phyloP scores from a whole-genome alignment of 2,797 vertebrate species.

The Alauda arvensis region DNA sequence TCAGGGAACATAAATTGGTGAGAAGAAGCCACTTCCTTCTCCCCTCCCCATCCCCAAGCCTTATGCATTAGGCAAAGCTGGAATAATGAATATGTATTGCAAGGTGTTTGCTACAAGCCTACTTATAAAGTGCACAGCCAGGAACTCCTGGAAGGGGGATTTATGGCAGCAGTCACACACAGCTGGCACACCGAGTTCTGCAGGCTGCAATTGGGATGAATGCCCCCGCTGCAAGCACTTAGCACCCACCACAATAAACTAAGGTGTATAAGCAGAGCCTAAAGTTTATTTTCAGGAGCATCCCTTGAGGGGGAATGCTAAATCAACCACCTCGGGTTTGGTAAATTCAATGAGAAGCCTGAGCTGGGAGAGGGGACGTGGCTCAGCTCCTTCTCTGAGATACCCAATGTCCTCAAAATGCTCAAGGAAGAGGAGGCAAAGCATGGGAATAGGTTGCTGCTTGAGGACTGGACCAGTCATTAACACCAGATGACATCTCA shows the following conservation, averaged over 20 bases:
- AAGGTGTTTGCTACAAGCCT: constrained; percentile 48
- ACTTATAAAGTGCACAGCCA: not conserved
- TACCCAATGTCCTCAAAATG: not conserved
- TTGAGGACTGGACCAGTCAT: not conserved
- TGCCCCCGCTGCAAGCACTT: not conserved
- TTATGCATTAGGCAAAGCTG: constrained; percentile 15
- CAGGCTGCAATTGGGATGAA: not conserved
- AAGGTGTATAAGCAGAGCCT: not conserved
- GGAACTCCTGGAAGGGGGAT: constrained; percentile 25
- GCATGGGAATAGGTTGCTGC: not conserved
- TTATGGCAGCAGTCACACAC: constrained; percentile 26
- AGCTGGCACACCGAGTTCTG: not conserved
- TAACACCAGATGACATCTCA: not conserved
- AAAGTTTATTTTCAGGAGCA: constrained; percentile 19
- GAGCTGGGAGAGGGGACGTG: not conserved
- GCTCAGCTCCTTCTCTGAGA: not conserved
- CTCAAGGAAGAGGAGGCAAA: not conserved
- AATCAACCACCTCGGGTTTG: not conserved
- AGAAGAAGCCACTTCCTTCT: constrained; percentile 10
- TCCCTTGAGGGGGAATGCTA: not conserved
- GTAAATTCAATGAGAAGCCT: not conserved
- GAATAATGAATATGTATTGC: constrained; percentile 40
- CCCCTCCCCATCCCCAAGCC: not conserved
- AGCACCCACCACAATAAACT: not conserved
- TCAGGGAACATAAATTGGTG: constrained; percentile 27